Evolutionary conservation across 2,797 vertebrate species (phyloP), one percentile per base, ranked within the genome.

Genomic region (Steatocranus sp.): DNA sequence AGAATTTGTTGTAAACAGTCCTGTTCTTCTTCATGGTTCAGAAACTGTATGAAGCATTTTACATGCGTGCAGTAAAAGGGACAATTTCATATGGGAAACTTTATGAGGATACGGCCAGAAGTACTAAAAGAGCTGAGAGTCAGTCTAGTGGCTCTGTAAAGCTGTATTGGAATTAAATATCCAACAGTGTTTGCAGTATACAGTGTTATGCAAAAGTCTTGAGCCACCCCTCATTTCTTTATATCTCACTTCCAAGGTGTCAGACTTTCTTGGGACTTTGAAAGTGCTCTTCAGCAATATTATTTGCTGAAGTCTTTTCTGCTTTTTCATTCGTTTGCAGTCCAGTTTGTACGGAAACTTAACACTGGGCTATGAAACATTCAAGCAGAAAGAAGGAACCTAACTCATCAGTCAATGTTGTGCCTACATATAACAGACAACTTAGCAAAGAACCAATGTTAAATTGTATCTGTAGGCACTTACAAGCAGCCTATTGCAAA

Each of bases 21-120:
- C 63, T 20, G 36, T 50, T 87, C 27, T 17, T 79, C 75, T 86
- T 49, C 56, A 23, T 17, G 76, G 83, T 76, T 82, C 70, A 88
- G 84, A 32, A 79, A 81, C 17, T 77, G 25, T 51, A 78, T 75
- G 51, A 89, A 84, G 66, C 81, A 78, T 89, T 91, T 89, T 79
- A 90, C 68, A 91, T 88, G 76, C 46, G 43, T 86, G 88, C 46
- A 75, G 78, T 91, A 76, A 83, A 89, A 90, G 50, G 87, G 87
- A 84, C 76, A 75, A 89, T 92, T 91, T 92, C 79, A 88, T 78
- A 73, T 78, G 80, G 43, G 27, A 49, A 85, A 11, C 76, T 86
- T 87, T 86, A 86, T 46, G 77, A 85, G 84, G 50, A 58, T 78
- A 78, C 32, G 25, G 54, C 15, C 38, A 73, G 76, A 84, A 17